Evolutionary conservation across 2,888 invertebrate species (phyloP).

Genomic region (Lepas anatifera): DNA sequence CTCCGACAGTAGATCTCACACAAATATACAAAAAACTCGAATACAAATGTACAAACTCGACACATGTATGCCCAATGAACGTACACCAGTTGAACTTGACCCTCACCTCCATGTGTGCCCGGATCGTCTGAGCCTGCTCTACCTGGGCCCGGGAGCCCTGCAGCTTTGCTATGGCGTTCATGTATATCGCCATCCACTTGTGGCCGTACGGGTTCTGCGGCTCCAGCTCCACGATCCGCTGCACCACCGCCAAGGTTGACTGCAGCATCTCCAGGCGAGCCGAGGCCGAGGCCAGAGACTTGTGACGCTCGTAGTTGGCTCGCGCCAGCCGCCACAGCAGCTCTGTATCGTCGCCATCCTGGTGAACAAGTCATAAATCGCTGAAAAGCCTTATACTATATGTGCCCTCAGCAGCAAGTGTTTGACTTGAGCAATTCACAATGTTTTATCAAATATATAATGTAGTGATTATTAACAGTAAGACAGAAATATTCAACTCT

Average conservation of each 20-base stretch:
- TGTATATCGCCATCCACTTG: constrained; percentile 56
- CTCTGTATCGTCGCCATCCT: constrained; percentile 52
- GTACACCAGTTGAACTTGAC: no score
- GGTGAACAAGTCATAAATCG: constrained; percentile 12
- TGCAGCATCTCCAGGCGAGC: constrained; percentile 47
- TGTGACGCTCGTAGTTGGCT: constrained; percentile 63
- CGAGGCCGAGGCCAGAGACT: constrained; percentile 34
- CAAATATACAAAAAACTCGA: no score
- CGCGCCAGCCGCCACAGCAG: constrained; percentile 71
- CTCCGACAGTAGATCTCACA: no score
- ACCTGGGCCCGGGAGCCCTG: constrained; percentile 65
- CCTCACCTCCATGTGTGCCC: constrained; percentile 59
- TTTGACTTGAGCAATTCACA: no score
- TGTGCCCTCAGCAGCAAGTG: no score
- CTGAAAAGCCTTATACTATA: no score
- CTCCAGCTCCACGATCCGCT: constrained; percentile 45
- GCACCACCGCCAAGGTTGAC: constrained; percentile 38
- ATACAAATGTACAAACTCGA: no score
- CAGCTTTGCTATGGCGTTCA: constrained; percentile 58
- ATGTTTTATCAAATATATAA: no score
- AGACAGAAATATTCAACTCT: no score
- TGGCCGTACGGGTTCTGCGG: constrained; percentile 47
- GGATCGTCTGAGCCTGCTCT: constrained; percentile 55
- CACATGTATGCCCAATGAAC: no score
- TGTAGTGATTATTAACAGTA: no score